Evolutionary conservation across 2,888 invertebrate genomes (phyloP), one percentile per base, ranked within the genome.

Genomic region (Alsophila aescularia): DNA sequence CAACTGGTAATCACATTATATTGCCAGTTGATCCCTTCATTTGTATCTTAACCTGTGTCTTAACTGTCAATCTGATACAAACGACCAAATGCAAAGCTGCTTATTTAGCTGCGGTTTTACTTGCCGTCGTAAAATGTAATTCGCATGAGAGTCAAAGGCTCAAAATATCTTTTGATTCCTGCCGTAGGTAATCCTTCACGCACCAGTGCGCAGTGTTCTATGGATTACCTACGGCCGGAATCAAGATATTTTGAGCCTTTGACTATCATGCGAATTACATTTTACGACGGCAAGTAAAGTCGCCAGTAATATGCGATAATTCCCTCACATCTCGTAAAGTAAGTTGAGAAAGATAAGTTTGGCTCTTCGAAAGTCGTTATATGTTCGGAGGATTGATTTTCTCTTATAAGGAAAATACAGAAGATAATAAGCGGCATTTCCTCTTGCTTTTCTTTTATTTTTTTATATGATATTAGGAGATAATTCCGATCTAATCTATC

Each of bases 381-480:
- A 47, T 31, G 29, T 29, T 13, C 6, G 16, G 4, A n/a, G 9
- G 31, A 37, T 47, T 37, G 47, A 47, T 47, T 47, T 47, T 29
- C 18, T 31, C 9, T n/a, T 2, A 27, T 15, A 4, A 29, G 10
- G 13, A 45, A 5, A 45, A 15, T n/a, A 15, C 2, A 27, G 2
- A 7, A 14, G 27, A 27, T 27, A 27, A 29, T 24, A 39, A 24
- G 3, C 39, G 21, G 8, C n/a, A n/a, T n/a, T n/a, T 8, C 13
- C 3, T 6, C 13, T 2, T 21, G 9, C 27, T 27, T 1, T 5
- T 27, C n/a, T n/a, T n/a, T n/a, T n/a, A n/a, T n/a, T n/a, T n/a
- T n/a, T n/a, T n/a, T n/a, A n/a, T n/a, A n/a, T n/a, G n/a, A n/a
- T n/a, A n/a, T n/a, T n/a, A n/a, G n/a, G n/a, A n/a, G n/a, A n/a